Percentiles rank a stretch among this genome's conserved stretches.
These are phyloP conservation scores for Thamnophis elegans DNA, from an alignment of 2,797 vertebrate species.

Conservation along the genomic window DNA sequence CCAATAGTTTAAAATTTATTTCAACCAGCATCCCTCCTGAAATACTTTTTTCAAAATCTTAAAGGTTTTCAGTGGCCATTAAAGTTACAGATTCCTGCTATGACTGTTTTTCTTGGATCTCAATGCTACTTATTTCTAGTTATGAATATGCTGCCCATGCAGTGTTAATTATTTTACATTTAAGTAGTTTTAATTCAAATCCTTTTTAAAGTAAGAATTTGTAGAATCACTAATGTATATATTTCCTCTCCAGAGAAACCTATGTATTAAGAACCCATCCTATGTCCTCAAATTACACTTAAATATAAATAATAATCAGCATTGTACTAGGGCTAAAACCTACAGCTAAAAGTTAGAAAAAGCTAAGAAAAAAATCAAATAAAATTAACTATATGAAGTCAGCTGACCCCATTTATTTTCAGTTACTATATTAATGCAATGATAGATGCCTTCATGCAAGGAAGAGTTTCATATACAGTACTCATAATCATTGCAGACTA, in stretches of 20 bases:
- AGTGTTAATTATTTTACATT: neutral
- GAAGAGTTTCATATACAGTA: neutral
- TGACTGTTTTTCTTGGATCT: neutral
- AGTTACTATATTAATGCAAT: neutral
- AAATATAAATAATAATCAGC: neutral
- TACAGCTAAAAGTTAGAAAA: neutral
- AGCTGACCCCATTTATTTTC: neutral
- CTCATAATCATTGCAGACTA: neutral
- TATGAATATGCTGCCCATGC: neutral
- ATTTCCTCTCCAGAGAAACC: neutral
- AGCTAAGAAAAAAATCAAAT: neutral
- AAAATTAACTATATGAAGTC: neutral
- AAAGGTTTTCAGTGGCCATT: neutral
- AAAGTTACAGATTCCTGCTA: neutral
- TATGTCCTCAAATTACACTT: neutral
- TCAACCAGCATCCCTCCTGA: neutral
- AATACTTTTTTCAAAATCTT: neutral
- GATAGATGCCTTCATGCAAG: neutral
- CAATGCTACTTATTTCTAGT: neutral
- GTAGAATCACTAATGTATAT: neutral
- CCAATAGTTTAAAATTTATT: neutral
- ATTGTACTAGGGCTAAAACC: neutral
- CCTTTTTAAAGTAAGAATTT: neutral
- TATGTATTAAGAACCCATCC: neutral
- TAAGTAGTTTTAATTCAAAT: neutral